A percentile compares a stretch with the other conserved stretches of the same genome.
These are phyloP conservation scores for Prostheceraeus crozeri DNA, from an alignment of 2,888 invertebrate species.

Conservation along the genomic window DNA sequence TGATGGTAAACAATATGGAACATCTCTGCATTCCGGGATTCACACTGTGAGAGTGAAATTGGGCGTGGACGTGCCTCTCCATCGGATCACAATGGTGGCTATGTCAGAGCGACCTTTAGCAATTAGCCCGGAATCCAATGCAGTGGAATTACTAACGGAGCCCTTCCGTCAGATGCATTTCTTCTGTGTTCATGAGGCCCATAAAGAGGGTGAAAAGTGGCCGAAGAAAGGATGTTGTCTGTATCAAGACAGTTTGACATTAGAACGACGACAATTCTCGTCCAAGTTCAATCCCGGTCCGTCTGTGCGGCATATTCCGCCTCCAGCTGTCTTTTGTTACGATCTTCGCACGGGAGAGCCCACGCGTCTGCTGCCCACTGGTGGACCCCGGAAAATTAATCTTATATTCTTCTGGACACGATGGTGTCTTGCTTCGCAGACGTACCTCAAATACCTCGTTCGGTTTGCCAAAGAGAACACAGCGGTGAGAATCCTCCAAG, in stretches of 20 bases:
- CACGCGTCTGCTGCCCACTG: constrained; percentile 49
- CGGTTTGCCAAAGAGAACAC: constrained; percentile 47
- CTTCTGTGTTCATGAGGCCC: constrained; percentile 53
- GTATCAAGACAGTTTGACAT: constrained; percentile 48
- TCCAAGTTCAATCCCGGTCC: constrained; percentile 50
- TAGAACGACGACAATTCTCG: constrained; percentile 45
- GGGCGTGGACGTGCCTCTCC: constrained; percentile 48
- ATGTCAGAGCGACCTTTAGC: constrained; percentile 50
- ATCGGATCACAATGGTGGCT: constrained; percentile 52
- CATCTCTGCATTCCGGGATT: constrained; percentile 50
- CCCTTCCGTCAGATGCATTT: constrained; percentile 54
- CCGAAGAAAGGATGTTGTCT: constrained; percentile 51
- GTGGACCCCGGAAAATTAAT: constrained; percentile 47
- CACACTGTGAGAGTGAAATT: constrained; percentile 53
- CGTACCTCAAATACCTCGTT: constrained; percentile 47
- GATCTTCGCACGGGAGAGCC: constrained; percentile 53
- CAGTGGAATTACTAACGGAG: constrained; percentile 51
- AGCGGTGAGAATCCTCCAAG: too few relatives aligned
- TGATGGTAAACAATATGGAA: constrained; percentile 57
- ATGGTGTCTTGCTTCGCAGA: constrained; percentile 52
- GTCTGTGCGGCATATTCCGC: constrained; percentile 48
- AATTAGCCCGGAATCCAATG: constrained; percentile 51
- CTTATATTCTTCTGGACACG: constrained; percentile 55
- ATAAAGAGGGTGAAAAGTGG: constrained; percentile 44
- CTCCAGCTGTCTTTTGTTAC: constrained; percentile 49